These are phyloP conservation scores for Drosophila ustulata DNA, from an alignment of 2,888 invertebrate genomes.

Conservation along the genomic window DNA sequence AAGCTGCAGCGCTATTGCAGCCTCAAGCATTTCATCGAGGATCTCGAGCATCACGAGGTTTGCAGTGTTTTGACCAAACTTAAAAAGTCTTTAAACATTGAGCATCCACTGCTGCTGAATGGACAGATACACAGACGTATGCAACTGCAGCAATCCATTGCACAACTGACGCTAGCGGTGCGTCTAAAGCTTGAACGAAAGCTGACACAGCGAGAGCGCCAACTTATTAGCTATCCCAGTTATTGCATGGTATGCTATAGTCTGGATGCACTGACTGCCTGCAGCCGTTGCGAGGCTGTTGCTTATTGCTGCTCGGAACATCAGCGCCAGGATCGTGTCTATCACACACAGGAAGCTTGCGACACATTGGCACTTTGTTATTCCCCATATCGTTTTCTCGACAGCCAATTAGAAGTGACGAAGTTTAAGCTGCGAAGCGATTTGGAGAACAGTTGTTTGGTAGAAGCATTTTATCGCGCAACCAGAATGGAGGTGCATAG, in stretches of 20 bases:
- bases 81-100: slow-evolving; percentile 36
- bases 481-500: slow-evolving; percentile 45
- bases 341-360: slow-evolving; percentile 67
- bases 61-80: slow-evolving; percentile 85
- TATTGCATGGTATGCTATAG: slow-evolving; percentile 75
- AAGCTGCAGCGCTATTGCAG: slow-evolving; percentile 88
- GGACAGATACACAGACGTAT: slow-evolving; percentile 44
- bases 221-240: slow-evolving; percentile 75
- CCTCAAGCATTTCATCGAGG: slow-evolving; percentile 88
- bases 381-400: slow-evolving; percentile 64
- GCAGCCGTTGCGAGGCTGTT: slow-evolving; percentile 63
- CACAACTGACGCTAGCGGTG: slow-evolving; percentile 69
- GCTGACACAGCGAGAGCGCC: slow-evolving; percentile 68
- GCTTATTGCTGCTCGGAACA: slow-evolving; percentile 76
- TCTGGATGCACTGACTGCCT: slow-evolving; percentile 48
- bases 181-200: slow-evolving; percentile 54
- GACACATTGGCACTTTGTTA: slow-evolving; percentile 68
- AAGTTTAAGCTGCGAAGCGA: slow-evolving; percentile 26
- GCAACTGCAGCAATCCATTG: slow-evolving; percentile 58
- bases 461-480: slow-evolving; percentile 51
- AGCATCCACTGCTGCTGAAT: slow-evolving; percentile 63
- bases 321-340: slow-evolving; percentile 39
- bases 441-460: slow-evolving; percentile 55
- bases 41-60: slow-evolving; percentile 88
- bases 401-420: background rate